Percentiles rank a stretch among this genome's conserved stretches.
phyloP scores from a whole-genome alignment of 2,797 vertebrate genomes.

The Anas acuta region DNA sequence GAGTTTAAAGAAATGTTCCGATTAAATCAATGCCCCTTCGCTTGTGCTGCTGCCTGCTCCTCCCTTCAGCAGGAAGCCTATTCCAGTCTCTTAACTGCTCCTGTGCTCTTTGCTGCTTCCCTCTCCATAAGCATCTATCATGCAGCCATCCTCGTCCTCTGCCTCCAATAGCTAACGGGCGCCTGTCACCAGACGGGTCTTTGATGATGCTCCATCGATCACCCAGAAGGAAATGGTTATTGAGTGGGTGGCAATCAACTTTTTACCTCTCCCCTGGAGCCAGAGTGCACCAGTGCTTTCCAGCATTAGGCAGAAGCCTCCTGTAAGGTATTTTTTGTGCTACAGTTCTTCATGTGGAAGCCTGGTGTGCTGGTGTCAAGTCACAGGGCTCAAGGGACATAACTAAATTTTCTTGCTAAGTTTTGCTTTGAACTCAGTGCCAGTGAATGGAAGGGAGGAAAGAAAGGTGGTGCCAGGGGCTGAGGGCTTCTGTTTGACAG shows the following conservation, averaged over 20 bases:
- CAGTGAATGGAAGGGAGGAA: neutral
- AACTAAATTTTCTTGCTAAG: neutral
- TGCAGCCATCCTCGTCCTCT: neutral
- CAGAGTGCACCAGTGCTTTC: neutral
- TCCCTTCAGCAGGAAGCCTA: neutral
- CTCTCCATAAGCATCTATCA: neutral
- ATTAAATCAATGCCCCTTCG: neutral
- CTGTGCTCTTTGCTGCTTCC: neutral
- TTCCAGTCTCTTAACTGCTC: neutral
- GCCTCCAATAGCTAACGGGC: neutral
- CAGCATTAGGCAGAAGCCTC: conserved; percentile 3
- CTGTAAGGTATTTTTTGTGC: neutral
- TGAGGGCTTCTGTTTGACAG: neutral
- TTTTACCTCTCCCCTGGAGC: conserved; percentile 58
- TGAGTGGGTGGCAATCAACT: conserved; percentile 59
- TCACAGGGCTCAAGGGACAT: neutral
- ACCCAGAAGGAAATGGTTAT: conserved; percentile 58
- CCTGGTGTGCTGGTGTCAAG: neutral
- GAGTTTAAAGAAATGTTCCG: neutral
- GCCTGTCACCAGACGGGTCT: neutral
- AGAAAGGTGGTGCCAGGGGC: accelerated
- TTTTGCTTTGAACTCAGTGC: neutral
- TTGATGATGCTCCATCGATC: conserved; percentile 14
- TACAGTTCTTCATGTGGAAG: neutral
- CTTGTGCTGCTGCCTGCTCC: neutral